Percentiles rank a stretch among this genome's conserved stretches.
Evolutionary conservation across 2,113 vertebrate genomes (phyloP).

Genomic region (Vulpes lagopus): DNA sequence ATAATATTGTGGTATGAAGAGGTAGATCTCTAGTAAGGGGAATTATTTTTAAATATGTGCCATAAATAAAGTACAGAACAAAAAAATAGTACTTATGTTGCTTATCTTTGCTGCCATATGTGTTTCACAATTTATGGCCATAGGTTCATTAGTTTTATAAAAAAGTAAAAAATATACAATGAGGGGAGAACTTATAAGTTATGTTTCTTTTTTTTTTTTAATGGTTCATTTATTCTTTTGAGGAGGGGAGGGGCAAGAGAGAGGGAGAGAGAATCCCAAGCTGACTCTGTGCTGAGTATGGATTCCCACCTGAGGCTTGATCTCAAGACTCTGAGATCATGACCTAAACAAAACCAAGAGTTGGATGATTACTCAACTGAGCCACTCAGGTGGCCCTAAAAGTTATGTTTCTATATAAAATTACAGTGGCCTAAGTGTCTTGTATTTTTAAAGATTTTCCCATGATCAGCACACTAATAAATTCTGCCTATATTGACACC

Average conservation of each 20-base stretch:
- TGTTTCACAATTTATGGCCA: constrained; percentile 54
- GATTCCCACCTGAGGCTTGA: background rate
- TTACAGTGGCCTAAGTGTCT: background rate
- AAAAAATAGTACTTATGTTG: constrained; percentile 44
- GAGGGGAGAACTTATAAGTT: constrained; percentile 53
- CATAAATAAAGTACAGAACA: constrained; percentile 63
- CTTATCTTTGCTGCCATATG: constrained; percentile 1
- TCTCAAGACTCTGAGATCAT: background rate
- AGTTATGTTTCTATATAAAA: constrained; percentile 55
- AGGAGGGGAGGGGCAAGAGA: no score
- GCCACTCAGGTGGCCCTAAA: background rate
- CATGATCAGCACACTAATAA: constrained; percentile 41
- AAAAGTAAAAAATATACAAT: constrained; percentile 68
- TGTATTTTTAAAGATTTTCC: constrained; percentile 58
- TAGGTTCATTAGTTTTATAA: constrained; percentile 57
- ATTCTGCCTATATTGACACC: constrained; percentile 46
- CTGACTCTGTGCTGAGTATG: background rate
- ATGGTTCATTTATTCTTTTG: background rate
- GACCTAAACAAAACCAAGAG: background rate
- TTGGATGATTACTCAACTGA: background rate
- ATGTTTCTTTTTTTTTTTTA: background rate
- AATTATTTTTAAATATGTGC: constrained; percentile 62
- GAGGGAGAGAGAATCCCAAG: background rate
- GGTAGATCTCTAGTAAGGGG: background rate
- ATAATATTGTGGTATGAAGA: constrained; percentile 53